Conservation (phyloP, 2,888 invertebrate genomes). For the Aromia moschata region DNA sequence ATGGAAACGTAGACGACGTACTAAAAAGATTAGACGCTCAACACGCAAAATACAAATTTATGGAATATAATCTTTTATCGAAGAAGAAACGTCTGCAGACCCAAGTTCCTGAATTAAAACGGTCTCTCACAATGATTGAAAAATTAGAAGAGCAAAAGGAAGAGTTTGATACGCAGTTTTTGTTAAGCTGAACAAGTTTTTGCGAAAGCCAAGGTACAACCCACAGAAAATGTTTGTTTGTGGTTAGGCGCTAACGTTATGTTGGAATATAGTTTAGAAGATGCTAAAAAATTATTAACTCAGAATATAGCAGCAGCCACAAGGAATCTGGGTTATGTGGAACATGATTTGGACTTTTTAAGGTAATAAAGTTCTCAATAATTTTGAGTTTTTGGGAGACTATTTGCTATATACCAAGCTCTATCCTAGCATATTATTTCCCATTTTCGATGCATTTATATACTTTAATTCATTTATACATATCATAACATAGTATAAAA, state of each 20-base stretch:
- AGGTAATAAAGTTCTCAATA: constrained; percentile 65
- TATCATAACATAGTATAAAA: too few species aligned
- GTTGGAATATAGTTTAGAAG: constrained; percentile 93
- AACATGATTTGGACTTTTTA: constrained; percentile 93
- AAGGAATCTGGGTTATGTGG: constrained; percentile 83
- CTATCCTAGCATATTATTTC: too few species aligned
- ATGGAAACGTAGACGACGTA: constrained; percentile 84
- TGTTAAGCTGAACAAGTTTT: constrained; percentile 88
- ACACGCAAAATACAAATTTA: constrained; percentile 96
- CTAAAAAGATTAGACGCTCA: constrained; percentile 89
- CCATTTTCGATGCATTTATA: too few species aligned
- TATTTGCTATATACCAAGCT: not conserved
- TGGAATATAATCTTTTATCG: constrained; percentile 91
- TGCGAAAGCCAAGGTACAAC: constrained; percentile 84
- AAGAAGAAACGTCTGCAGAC: constrained; percentile 86
- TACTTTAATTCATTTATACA: too few species aligned
- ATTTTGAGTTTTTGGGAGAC: constrained; percentile 13
- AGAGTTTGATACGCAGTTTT: constrained; percentile 86
- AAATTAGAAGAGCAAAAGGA: constrained; percentile 84
- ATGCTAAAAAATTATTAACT: constrained; percentile 84
- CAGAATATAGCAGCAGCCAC: constrained; percentile 87
- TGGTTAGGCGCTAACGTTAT: constrained; percentile 95
- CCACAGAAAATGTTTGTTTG: constrained; percentile 86
- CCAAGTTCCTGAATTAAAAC: constrained; percentile 94
- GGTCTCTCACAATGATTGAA: constrained; percentile 91